Percentiles rank a stretch among this genome's conserved stretches.
phyloP scores from a whole-genome alignment of 2,888 invertebrate species.

The Chymomyza caudatula region DNA sequence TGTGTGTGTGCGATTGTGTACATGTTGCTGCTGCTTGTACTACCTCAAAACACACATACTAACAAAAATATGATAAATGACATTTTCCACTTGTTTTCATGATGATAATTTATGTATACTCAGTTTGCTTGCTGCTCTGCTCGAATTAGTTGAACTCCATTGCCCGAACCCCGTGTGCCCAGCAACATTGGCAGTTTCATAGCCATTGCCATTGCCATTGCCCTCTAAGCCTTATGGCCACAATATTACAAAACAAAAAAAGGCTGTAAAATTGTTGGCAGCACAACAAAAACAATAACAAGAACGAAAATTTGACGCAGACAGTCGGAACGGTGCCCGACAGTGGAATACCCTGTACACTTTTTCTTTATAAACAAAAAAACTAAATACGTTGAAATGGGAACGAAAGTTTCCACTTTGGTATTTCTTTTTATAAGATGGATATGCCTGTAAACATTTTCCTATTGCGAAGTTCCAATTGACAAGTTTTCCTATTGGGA shows the following conservation, averaged over 20 bases:
- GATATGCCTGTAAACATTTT: too few species aligned
- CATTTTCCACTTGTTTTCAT: conserved; percentile 73
- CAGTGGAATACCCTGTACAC: too few species aligned
- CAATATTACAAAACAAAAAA: conserved; percentile 27
- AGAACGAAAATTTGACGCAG: too few species aligned
- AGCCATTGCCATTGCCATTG: conserved; percentile 4
- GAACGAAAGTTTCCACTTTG: too few species aligned
- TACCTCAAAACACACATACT: conserved; percentile 25
- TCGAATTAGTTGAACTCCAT: conserved; percentile 55
- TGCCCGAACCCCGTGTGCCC: conserved; percentile 6
- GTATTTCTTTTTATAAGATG: too few species aligned
- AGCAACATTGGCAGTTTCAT: neutral
- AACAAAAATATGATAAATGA: conserved; percentile 69
- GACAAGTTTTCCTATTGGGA: too few species aligned
- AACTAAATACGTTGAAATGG: too few species aligned
- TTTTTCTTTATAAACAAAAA: too few species aligned
- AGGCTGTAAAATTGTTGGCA: conserved; percentile 53
- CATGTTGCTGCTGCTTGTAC: conserved; percentile 28
- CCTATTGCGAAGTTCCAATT: too few species aligned
- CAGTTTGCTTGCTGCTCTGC: conserved; percentile 56
- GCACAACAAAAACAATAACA: neutral
- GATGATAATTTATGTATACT: conserved; percentile 67
- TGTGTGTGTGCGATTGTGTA: conserved; percentile 35
- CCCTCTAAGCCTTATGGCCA: neutral
- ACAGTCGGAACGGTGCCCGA: too few species aligned